These are phyloP conservation scores for Lysiphlebus fabarum DNA, from an alignment of 1,140 invertebrate species.

Conservation along the genomic window DNA sequence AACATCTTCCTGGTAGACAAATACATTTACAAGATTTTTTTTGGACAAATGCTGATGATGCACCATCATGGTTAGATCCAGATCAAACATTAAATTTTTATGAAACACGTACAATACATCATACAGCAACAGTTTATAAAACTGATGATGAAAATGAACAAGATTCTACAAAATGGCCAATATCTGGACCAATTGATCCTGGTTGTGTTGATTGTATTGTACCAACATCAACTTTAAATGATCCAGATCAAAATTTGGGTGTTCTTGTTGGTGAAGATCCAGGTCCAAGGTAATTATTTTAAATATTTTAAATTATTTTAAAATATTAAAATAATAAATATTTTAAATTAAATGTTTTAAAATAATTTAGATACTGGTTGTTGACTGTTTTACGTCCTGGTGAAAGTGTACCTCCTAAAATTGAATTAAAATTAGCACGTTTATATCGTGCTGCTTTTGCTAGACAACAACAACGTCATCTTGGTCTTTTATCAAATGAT, in stretches of 20 bases:
- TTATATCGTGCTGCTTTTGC: constrained; percentile 56
- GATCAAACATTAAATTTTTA: constrained; percentile 48
- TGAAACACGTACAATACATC: constrained; percentile 46
- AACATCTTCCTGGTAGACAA: constrained; percentile 57
- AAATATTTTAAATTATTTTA: background rate
- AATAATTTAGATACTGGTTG: constrained; percentile 66
- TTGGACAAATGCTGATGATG: constrained; percentile 81
- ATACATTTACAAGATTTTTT: constrained; percentile 77
- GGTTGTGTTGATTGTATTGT: constrained; percentile 46
- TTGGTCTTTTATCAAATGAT: constrained; percentile 41
- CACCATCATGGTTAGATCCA: constrained; percentile 53
- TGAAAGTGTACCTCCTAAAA: constrained; percentile 41
- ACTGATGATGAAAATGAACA: constrained; percentile 27
- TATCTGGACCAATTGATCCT: constrained; percentile 28
- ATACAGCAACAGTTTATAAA: constrained; percentile 46
- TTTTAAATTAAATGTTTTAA: background rate
- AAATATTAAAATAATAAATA: constrained; percentile 8
- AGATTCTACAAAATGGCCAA: constrained; percentile 9
- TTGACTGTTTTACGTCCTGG: constrained; percentile 67
- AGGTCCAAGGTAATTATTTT: constrained; percentile 43
- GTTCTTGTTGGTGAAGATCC: constrained; percentile 49
- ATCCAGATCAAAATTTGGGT: constrained; percentile 47
- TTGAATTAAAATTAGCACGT: constrained; percentile 53
- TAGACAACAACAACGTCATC: constrained; percentile 50
- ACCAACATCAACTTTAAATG: constrained; percentile 41